phyloP scores from a whole-genome alignment of 2,113 vertebrate species.

The Ivindomyrus marchei region DNA sequence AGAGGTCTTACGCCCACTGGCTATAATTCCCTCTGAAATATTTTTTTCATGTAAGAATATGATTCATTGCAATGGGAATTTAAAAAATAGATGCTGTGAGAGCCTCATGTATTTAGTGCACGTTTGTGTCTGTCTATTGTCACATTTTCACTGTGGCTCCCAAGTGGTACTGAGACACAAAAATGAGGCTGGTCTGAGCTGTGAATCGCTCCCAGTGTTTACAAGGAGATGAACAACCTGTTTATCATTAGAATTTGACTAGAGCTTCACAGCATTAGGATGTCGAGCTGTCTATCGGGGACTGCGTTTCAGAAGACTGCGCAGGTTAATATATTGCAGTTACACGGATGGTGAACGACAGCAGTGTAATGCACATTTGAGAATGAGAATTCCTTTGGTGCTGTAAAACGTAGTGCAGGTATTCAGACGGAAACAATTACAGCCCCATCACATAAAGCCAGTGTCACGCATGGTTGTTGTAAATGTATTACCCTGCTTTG shows the following conservation, averaged over 20 bases:
- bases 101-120: background rate
- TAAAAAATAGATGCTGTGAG: background rate
- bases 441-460: background rate
- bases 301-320: background rate
- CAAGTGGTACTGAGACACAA: background rate
- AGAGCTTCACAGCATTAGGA: too few relatives aligned
- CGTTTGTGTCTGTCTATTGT: background rate
- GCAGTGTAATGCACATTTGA: background rate
- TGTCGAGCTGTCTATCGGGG: background rate
- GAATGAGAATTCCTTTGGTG: background rate
- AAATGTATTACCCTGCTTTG: background rate
- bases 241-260: background rate
- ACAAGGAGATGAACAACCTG: background rate
- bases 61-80: background rate
- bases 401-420: background rate
- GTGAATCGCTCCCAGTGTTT: background rate
- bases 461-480: background rate
- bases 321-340: constrained; percentile 6
- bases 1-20: background rate
- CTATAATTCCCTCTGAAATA: background rate
- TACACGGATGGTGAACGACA: background rate
- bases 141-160: background rate
- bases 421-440: background rate
- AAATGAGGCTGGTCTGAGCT: background rate
- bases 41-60: background rate